These are phyloP conservation scores for Rhorus exstirpatorius DNA, from an alignment of 2,888 invertebrate genomes.

Conservation along the genomic window DNA sequence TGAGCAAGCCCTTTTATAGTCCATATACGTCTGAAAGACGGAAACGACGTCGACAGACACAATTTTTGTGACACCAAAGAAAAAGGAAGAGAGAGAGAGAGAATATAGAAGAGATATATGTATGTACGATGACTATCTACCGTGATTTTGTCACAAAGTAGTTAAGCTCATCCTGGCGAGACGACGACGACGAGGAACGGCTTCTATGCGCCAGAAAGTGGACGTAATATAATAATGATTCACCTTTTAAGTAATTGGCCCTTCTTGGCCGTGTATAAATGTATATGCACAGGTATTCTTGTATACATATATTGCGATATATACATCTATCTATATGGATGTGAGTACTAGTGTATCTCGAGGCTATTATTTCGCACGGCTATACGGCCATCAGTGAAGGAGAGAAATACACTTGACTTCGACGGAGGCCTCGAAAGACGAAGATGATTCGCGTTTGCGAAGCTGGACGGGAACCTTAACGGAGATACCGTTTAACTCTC, in stretches of 20 bases:
- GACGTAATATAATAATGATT: constrained; percentile 68
- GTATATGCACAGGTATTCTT: neutral
- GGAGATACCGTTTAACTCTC: constrained; percentile 63
- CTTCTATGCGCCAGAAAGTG: constrained; percentile 60
- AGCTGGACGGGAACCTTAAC: constrained; percentile 61
- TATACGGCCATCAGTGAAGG: constrained; percentile 33
- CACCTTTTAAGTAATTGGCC: constrained; percentile 67
- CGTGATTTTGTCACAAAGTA: constrained; percentile 67
- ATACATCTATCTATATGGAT: constrained; percentile 10
- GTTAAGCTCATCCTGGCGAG: constrained; percentile 63
- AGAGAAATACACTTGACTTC: constrained; percentile 65
- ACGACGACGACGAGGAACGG: constrained; percentile 61
- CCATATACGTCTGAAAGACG: constrained; percentile 21
- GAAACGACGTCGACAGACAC: constrained; percentile 52
- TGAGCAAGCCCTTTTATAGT: constrained; percentile 6
- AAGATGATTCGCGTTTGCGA: constrained; percentile 60
- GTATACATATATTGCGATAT: constrained; percentile 15
- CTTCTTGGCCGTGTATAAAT: constrained; percentile 27
- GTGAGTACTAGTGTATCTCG: constrained; percentile 27
- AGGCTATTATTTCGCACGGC: constrained; percentile 60
- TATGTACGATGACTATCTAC: constrained; percentile 46
- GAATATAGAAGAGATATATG: constrained; percentile 32
- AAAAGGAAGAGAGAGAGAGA: constrained; percentile 37
- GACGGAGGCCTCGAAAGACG: constrained; percentile 41
- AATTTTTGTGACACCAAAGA: constrained; percentile 34